Evolutionary conservation across 2,888 invertebrate genomes (phyloP), one percentile per base, ranked within the genome.

Genomic region (Agrenia bidenticulata): DNA sequence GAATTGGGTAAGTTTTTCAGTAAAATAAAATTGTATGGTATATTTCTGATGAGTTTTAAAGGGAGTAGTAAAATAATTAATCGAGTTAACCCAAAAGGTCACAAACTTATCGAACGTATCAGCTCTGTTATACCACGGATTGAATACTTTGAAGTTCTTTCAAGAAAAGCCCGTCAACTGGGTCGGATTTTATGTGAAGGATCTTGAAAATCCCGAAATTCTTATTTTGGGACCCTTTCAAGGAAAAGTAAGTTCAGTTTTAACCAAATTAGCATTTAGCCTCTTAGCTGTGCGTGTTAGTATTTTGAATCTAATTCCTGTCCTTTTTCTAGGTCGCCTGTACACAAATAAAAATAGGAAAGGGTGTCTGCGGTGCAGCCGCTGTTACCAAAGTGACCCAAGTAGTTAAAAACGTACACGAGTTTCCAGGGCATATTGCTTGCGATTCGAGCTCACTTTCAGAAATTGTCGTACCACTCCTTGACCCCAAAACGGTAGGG

Each of bases 261-360:
- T 7, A 32, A 7, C 32, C 32, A 7, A 32, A 32, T 32, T 11
- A 32, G n/a, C n/a, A n/a, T n/a, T n/a, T n/a, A n/a, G n/a, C n/a
- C n/a, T n/a, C n/a, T n/a, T n/a, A n/a, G n/a, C n/a, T n/a, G n/a
- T n/a, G n/a, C n/a, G n/a, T 13, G 13, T 27, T 27, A 19, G n/a
- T n/a, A n/a, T n/a, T n/a, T n/a, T n/a, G n/a, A n/a, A n/a, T n/a
- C n/a, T n/a, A n/a, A n/a, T n/a, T n/a, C n/a, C n/a, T n/a, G n/a
- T n/a, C n/a, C n/a, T n/a, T n/a, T n/a, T n/a, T n/a, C 15, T 21
- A 69, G 72, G 73, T 73, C 13, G 75, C 75, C 5, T 75, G 75
- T 42, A 73, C 72, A 2, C 59, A 62, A 42, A 75, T 75, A n/a
- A 70, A 67, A 55, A 60, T 70, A 26, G 73, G 74, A 1, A 68